Evolutionary conservation across 2,113 vertebrate genomes (phyloP).

Genomic region (Kryptolebias marmoratus): DNA sequence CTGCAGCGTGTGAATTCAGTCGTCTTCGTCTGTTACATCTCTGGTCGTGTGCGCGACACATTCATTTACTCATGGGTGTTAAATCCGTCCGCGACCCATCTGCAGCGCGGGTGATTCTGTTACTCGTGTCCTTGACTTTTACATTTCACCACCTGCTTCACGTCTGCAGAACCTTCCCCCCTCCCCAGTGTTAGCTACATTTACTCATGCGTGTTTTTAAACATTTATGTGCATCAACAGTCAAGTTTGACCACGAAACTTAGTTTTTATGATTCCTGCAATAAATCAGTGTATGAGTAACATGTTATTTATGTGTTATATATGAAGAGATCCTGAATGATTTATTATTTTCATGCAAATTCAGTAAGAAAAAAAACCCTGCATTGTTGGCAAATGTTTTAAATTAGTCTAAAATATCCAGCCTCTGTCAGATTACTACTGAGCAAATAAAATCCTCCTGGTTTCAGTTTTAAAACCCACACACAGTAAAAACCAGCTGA

Average conservation of each 20-base stretch:
- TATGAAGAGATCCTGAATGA: not conserved
- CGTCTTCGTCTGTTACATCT: not conserved
- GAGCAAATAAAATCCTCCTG: constrained; percentile 21
- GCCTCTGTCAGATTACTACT: not conserved
- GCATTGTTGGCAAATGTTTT: constrained; percentile 1
- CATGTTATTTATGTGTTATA: not conserved
- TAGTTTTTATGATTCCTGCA: not conserved
- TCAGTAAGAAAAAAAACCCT: not conserved
- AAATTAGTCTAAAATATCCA: constrained; percentile 13
- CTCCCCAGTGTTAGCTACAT: not conserved
- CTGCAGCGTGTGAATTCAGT: not conserved
- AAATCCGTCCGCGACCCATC: not conserved
- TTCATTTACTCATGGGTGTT: not conserved
- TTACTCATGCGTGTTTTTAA: not conserved
- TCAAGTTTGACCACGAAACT: not conserved
- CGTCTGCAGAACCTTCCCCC: not conserved
- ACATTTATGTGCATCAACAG: too few relatives aligned
- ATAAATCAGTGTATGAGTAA: not conserved
- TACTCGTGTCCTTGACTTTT: not conserved
- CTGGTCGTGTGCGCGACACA: not conserved
- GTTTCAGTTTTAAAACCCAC: not conserved
- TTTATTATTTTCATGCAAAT: not conserved
- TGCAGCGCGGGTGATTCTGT: not conserved
- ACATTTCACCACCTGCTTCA: constrained; percentile 1
- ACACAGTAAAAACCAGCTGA: not conserved